Conservation (phyloP, 2,888 invertebrate species). For the Rhingia campestris region DNA sequence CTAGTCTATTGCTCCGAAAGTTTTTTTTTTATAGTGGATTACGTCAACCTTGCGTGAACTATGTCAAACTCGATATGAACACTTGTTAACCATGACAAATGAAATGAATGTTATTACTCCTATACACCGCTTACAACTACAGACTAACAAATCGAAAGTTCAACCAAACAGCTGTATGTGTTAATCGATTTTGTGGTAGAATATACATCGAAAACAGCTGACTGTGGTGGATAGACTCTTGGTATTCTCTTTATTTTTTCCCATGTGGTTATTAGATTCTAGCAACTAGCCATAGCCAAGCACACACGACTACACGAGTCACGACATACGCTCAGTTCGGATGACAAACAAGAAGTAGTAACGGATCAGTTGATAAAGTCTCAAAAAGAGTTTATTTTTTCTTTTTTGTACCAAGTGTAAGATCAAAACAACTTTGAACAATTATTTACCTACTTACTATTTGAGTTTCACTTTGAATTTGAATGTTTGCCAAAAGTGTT, state of each 20-base stretch:
- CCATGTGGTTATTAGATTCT: neutral
- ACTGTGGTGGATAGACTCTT: neutral
- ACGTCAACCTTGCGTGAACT: conserved; percentile 35
- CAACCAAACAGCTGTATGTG: neutral
- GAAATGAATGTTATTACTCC: neutral
- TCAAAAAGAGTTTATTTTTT: neutral
- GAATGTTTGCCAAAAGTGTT: conserved; percentile 14
- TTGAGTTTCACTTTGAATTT: conserved; percentile 9
- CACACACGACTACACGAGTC: neutral
- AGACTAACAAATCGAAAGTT: neutral
- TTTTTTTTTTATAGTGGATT: conserved; percentile 27
- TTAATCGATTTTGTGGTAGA: conserved; percentile 24
- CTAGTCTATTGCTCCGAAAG: conserved; percentile 21
- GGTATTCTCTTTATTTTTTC: neutral
- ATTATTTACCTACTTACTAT: neutral
- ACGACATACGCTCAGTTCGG: neutral
- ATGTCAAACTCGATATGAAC: conserved; percentile 19
- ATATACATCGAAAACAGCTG: conserved; percentile 29
- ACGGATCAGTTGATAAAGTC: neutral
- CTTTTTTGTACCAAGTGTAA: neutral
- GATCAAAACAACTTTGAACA: neutral
- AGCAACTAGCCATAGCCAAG: conserved; percentile 2
- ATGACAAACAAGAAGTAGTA: neutral
- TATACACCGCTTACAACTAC: conserved; percentile 7
- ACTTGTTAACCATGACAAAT: conserved; percentile 60